phyloP scores from a whole-genome alignment of 2,797 vertebrate species.

The Sarcoramphus papa region DNA sequence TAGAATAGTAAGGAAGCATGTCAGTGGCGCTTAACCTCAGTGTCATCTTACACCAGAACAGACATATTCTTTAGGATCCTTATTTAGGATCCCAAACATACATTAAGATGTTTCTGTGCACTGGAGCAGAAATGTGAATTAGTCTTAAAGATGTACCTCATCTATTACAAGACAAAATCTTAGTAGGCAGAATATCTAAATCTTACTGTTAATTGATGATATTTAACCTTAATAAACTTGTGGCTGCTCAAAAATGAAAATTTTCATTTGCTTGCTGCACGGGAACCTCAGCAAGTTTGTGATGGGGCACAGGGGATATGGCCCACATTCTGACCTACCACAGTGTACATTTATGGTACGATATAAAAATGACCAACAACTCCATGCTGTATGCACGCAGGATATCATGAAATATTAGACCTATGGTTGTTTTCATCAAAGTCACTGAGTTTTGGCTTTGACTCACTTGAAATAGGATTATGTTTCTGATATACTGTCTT shows the following conservation, averaged over 20 bases:
- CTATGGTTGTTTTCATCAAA: not conserved
- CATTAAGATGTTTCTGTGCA: not conserved
- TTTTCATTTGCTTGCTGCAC: not conserved
- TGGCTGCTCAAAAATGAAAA: not conserved
- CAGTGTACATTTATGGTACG: not conserved
- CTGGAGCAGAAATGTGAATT: not conserved
- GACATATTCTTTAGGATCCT: not conserved
- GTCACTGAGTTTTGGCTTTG: not conserved
- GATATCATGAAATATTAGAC: not conserved
- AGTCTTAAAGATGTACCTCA: not conserved
- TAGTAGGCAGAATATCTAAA: not conserved
- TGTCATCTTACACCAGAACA: not conserved
- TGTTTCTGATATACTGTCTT: not conserved
- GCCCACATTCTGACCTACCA: constrained; percentile 15
- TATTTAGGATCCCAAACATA: not conserved
- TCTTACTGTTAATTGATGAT: not conserved
- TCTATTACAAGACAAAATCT: not conserved
- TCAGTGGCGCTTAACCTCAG: not conserved
- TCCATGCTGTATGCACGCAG: not conserved
- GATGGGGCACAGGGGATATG: constrained; percentile 1
- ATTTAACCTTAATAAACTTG: not conserved
- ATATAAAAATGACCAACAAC: not conserved
- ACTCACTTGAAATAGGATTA: not conserved
- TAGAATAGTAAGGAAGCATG: not conserved
- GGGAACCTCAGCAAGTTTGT: constrained; percentile 11